Evolutionary conservation across 2,888 invertebrate genomes (phyloP).

Genomic region (Hirtodrosophila duncani): DNA sequence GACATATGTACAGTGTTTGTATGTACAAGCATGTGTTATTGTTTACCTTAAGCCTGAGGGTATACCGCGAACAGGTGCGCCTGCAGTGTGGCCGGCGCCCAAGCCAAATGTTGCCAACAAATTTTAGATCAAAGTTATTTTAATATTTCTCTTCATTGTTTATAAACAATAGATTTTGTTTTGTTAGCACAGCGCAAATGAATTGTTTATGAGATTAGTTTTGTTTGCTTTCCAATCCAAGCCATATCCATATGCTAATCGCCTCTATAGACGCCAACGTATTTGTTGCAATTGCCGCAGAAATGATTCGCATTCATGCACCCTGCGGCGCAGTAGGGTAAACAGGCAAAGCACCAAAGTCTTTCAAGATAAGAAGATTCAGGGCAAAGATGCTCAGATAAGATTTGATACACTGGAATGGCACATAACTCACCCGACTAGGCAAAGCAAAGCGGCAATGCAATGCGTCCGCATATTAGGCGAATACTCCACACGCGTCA

Average conservation of each 20-base stretch:
- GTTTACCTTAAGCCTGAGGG: too few relatives aligned
- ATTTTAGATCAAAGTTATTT: too few relatives aligned
- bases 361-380: conserved; percentile 41
- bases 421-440: conserved; percentile 70
- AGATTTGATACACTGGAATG: background rate
- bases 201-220: too few relatives aligned
- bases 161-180: background rate
- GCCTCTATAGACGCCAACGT: conserved; percentile 79
- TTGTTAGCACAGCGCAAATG: too few relatives aligned
- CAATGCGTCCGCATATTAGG: conserved; percentile 74
- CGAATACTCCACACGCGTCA: conserved; percentile 73
- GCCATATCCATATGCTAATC: conserved; percentile 33
- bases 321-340: conserved; percentile 81
- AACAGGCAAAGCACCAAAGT: conserved; percentile 80
- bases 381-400: background rate
- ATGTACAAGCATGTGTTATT: too few relatives aligned
- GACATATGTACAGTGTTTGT: too few relatives aligned
- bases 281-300: conserved; percentile 81
- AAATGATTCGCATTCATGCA: conserved; percentile 81
- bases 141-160: conserved; percentile 18
- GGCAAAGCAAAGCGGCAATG: conserved; percentile 73
- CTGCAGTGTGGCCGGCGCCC: too few relatives aligned
- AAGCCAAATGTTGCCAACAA: too few relatives aligned
- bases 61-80: too few relatives aligned
- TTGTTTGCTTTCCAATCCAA: conserved; percentile 20